These are phyloP conservation scores for Neodiprion fabricii DNA, from an alignment of 1,140 invertebrate species.

Conservation along the genomic window DNA sequence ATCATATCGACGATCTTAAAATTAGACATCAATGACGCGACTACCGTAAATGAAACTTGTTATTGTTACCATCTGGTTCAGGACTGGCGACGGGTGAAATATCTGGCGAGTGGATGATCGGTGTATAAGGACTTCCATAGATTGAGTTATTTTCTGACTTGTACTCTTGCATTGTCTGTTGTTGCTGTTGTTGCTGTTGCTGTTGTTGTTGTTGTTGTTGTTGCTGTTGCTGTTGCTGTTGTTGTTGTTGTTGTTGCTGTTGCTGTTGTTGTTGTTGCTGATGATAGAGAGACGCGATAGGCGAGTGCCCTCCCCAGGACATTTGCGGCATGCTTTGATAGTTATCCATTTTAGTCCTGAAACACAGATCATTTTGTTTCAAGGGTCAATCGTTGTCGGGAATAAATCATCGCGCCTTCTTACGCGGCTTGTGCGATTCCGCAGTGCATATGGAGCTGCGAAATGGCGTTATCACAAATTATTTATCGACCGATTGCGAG, in stretches of 20 bases:
- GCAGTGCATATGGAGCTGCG: too few relatives aligned
- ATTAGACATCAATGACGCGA: neutral
- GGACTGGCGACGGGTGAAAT: conserved; percentile 60
- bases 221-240: conserved; percentile 55
- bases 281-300: conserved; percentile 60
- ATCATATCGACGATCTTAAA: too few relatives aligned
- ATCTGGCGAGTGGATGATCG: conserved; percentile 59
- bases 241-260: conserved; percentile 47
- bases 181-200: conserved; percentile 53
- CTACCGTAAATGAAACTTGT: neutral
- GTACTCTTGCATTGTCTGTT: conserved; percentile 57
- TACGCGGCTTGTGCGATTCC: too few relatives aligned
- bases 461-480: too few relatives aligned
- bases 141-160: conserved; percentile 62
- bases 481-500: too few relatives aligned
- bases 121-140: conserved; percentile 60
- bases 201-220: conserved; percentile 40
- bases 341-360: conserved; percentile 59
- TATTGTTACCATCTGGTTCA: conserved; percentile 56
- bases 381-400: neutral
- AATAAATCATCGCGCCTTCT: too few relatives aligned
- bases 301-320: conserved; percentile 58
- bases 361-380: conserved; percentile 18
- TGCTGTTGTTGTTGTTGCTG: conserved; percentile 50
- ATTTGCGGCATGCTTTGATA: conserved; percentile 59